Conservation (phyloP, 1,140 invertebrate species). For the Dendroctonus valens region DNA sequence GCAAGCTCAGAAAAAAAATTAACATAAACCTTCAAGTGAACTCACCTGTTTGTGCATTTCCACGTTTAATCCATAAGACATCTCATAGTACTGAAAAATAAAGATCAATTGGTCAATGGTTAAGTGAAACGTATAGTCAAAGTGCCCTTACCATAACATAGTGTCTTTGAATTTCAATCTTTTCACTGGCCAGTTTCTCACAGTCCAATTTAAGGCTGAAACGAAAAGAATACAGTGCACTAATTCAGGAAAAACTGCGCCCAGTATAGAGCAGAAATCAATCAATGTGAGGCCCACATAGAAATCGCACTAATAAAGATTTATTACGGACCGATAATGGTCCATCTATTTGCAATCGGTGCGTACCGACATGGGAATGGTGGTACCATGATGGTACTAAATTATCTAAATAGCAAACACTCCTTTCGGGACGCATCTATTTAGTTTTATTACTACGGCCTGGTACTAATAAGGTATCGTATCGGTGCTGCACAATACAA, state of each 20-base stretch:
- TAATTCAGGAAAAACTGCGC: too few species aligned
- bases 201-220: slow-evolving; percentile 84
- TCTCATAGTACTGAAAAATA: slow-evolving; percentile 97
- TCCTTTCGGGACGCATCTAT: not conserved
- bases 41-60: slow-evolving; percentile 99
- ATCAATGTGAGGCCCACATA: too few species aligned
- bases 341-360: not conserved
- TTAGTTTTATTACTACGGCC: slow-evolving; percentile 5
- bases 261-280: too few species aligned
- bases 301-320: slow-evolving; percentile 7
- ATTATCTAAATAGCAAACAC: too few species aligned
- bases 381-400: not conserved
- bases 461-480: slow-evolving; percentile 1
- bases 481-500: too few species aligned
- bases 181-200: slow-evolving; percentile 96
- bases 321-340: slow-evolving; percentile 5
- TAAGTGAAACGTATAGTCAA: not conserved
- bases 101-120: slow-evolving; percentile 30
- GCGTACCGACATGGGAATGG: slow-evolving; percentile 1
- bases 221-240: slow-evolving; percentile 23
- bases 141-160: slow-evolving; percentile 91
- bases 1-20: not conserved
- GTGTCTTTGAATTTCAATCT: slow-evolving; percentile 97
- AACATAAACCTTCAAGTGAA: not conserved
- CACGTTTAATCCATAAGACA: slow-evolving; percentile 98